Evolutionary conservation across 2,797 vertebrate species (phyloP), one percentile per base, ranked within the genome.

Genomic region (Hippoglossus hippoglossus): DNA sequence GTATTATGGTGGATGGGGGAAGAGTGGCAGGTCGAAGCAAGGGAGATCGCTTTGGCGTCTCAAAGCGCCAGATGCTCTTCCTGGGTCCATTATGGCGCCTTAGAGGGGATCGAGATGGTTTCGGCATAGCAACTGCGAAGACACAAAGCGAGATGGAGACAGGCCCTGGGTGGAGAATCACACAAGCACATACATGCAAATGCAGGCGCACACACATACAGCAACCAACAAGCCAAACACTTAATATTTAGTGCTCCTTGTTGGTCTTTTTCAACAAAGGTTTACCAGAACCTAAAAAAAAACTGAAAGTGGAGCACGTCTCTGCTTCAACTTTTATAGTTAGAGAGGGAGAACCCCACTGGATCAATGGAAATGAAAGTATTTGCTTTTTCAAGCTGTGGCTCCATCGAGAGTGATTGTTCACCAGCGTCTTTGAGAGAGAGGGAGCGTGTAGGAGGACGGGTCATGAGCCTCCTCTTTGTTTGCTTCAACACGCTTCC

Each of bases 1-100:
- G 68, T 90, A 93, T 96, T 96, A 95, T 95, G 89, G 89, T 60
- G 67, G 58, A 90, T 85, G 93, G 93, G 87, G 61, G 69, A 44
- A 34, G 73, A 87, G 73, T 83, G 93, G 92, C 94, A 93, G 89
- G 83, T 93, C 73, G 81, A 91, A 90, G 84, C 69, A 8, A 59
- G 86, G 54, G 77, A 91, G 77, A 86, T 25, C 84, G 78, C 72
- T 88, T 79, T 67, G 83, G 79, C 83, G 41, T 92, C 91, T 91
- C 89, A 73, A 80, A 84, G 88, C 73, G 54, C 95, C 97, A 98
- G 96, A 97, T 98, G 97, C 95, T 95, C 93, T 93, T 89, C 92
- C 92, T 89, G 90, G 89, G 91, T 91, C 94, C 93, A 92, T 96
- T 94, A 92, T 94, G 88, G 91, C 87, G 95, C 94, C 85, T 95